Percentiles rank a stretch among this genome's conserved stretches.
These are phyloP conservation scores for Lordiphosa fenestrarum DNA, from an alignment of 2,888 invertebrate genomes.

Conservation along the genomic window DNA sequence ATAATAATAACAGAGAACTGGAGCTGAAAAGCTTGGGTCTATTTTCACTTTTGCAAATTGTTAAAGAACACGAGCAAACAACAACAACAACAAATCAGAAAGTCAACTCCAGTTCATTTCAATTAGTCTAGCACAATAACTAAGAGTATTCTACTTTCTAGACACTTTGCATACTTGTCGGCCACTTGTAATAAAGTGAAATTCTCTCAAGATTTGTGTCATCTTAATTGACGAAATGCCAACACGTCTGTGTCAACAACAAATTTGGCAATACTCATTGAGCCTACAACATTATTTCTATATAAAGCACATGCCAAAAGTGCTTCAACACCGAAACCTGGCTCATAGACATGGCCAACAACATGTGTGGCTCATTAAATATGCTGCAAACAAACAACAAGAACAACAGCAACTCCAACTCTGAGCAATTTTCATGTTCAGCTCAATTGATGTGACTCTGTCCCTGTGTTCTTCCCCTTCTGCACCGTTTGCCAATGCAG, in stretches of 20 bases:
- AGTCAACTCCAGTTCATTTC: conserved; percentile 31
- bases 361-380: conserved; percentile 67
- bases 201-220: conserved; percentile 20
- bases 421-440: conserved; percentile 70
- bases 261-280: conserved; percentile 30
- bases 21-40: conserved; percentile 27
- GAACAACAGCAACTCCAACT: conserved; percentile 16
- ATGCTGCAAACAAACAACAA: conserved; percentile 50
- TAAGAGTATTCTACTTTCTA: not conserved
- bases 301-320: conserved; percentile 31
- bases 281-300: conserved; percentile 23
- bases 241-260: conserved; percentile 19
- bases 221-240: conserved; percentile 34
- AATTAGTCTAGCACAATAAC: conserved; percentile 20
- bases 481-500: conserved; percentile 39
- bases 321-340: conserved; percentile 13
- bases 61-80: conserved; percentile 40
- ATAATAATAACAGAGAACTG: conserved; percentile 29
- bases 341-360: conserved; percentile 30
- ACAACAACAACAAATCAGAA: conserved; percentile 43
- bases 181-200: conserved; percentile 18
- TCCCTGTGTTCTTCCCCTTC: not conserved
- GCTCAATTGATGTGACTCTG: conserved; percentile 61
- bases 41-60: conserved; percentile 66
- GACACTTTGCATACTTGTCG: not conserved